Base-by-base conservation (phyloP, 64 coral and sea anemone species). In the Porites australiensis region DNA sequence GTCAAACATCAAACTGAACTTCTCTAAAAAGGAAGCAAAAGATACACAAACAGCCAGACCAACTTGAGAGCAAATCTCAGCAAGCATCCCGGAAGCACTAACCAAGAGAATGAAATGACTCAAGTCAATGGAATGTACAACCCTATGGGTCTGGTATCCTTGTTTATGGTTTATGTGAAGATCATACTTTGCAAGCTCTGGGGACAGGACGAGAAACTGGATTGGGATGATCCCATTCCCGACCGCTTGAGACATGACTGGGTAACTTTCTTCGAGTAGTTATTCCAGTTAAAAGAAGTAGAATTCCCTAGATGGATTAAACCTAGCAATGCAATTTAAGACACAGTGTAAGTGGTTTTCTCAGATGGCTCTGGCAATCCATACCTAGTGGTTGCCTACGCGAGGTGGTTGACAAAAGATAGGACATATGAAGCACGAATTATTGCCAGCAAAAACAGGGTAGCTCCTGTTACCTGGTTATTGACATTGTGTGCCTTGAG, bases 111-210 rank as follows among this genome's bases (percentile, higher is more conserved):
- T 51, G 43, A 64, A 71, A 18, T 86, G 7, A 71, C 64, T 19
- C 83, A 86, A 86, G 83, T 86, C 10, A 86, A 86, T 13, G 65
- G 64, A 16, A 86, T 53, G 11, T 71, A 86, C 47, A 65, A 86
- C 22, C 64, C 65, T 2, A 45, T 86, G 12, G 82, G 82, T 47
- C 64, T 86, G 4, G 82, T 67, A 86, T 59, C 62, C 0, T 64
- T 65, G 16, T 69, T 86, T 48, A 86, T 45, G 20, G 65, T 70
- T 8, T 47, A 48, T 47, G 65, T 45, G 2, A 86, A 86, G 21
- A 71, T 86, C 43, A 70, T 86, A 65, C 64, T 86, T 27, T 20
- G 82, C 48, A 44, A 45, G 16, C 19, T 71, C 4, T 86, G 82
- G 82, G 20, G 50, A 9, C 16, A 4, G 6, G 64, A 86, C 12